phyloP scores from a whole-genome alignment of 2,797 vertebrate genomes.

The Eutrigla gurnardus region DNA sequence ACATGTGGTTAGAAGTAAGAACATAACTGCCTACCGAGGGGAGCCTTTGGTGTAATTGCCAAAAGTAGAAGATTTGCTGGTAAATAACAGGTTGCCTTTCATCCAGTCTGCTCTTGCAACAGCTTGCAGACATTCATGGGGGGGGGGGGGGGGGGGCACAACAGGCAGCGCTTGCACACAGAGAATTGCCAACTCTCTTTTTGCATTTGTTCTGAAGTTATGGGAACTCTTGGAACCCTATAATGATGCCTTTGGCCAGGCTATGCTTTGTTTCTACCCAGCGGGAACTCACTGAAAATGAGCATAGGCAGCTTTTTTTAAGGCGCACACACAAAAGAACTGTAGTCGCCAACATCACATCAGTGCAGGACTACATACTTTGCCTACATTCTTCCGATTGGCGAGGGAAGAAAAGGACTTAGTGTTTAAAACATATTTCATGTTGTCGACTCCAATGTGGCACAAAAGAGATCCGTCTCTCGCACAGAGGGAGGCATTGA shows the following conservation, averaged over 20 bases:
- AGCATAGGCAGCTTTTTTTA: conserved; percentile 69
- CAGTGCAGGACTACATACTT: conserved; percentile 58
- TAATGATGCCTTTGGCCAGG: conserved; percentile 76
- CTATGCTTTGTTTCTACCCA: conserved; percentile 74
- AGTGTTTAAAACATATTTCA: conserved; percentile 34
- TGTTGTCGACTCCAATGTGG: conserved; percentile 30
- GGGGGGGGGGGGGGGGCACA: conserved; percentile 70
- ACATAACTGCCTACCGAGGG: conserved; percentile 60
- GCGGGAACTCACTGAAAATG: conserved; percentile 69
- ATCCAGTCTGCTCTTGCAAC: conserved; percentile 76
- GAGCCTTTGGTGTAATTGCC: conserved; percentile 72
- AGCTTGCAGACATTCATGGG: conserved; percentile 77
- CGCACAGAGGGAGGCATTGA: conserved; percentile 50
- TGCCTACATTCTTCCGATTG: conserved; percentile 42
- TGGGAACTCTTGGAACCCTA: conserved; percentile 72
- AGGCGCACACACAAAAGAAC: conserved; percentile 58
- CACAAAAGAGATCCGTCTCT: conserved; percentile 48
- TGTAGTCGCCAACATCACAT: conserved; percentile 68
- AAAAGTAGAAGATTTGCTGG: conserved; percentile 70
- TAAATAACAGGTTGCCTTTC: conserved; percentile 80
- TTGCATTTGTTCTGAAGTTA: conserved; percentile 78
- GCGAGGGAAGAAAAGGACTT: conserved; percentile 20
- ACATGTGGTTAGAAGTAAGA: conserved; percentile 66
- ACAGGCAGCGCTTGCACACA: conserved; percentile 59
- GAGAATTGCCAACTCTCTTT: conserved; percentile 62